A percentile compares a stretch with the other conserved stretches of the same genome.
Evolutionary conservation across 2,113 vertebrate species (phyloP).

Genomic region (Xenopus tropicalis): DNA sequence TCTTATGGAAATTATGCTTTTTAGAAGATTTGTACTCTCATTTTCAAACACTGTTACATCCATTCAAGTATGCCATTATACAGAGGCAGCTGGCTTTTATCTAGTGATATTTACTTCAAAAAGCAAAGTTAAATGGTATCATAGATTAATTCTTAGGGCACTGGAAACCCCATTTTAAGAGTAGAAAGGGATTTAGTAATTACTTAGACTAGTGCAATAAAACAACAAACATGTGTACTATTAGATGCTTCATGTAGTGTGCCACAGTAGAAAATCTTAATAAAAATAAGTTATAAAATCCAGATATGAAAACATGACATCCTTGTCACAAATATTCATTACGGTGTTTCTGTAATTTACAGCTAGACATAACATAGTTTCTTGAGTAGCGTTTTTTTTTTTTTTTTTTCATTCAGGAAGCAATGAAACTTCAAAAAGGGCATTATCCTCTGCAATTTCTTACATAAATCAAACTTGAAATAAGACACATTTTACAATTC

Average conservation of each 20-base stretch:
- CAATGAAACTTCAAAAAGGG: conserved; percentile 71
- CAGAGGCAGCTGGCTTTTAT: conserved; percentile 91
- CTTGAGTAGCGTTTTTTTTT: conserved; percentile 60
- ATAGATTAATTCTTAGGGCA: conserved; percentile 85
- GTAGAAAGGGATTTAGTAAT: conserved; percentile 75
- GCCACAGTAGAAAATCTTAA: conserved; percentile 63
- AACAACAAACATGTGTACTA: conserved; percentile 71
- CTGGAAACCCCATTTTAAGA: conserved; percentile 64
- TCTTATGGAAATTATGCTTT: conserved; percentile 99
- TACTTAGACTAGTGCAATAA: conserved; percentile 75
- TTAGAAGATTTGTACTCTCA: conserved; percentile 85
- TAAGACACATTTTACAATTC: conserved; percentile 83
- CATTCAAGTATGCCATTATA: conserved; percentile 89
- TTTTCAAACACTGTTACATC: conserved; percentile 88
- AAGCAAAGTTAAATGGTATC: conserved; percentile 90
- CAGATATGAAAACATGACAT: conserved; percentile 54
- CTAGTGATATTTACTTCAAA: conserved; percentile 94
- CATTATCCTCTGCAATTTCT: conserved; percentile 74
- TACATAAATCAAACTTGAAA: conserved; percentile 82
- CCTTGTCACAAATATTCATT: conserved; percentile 41
- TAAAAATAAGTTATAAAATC: conserved; percentile 61
- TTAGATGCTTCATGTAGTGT: conserved; percentile 57
- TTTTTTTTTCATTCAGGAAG: conserved; percentile 62
- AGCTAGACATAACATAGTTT: conserved; percentile 63
- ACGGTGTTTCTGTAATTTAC: conserved; percentile 58